Conservation (phyloP, 1,140 invertebrate genomes). For the Vanessa atalanta region DNA sequence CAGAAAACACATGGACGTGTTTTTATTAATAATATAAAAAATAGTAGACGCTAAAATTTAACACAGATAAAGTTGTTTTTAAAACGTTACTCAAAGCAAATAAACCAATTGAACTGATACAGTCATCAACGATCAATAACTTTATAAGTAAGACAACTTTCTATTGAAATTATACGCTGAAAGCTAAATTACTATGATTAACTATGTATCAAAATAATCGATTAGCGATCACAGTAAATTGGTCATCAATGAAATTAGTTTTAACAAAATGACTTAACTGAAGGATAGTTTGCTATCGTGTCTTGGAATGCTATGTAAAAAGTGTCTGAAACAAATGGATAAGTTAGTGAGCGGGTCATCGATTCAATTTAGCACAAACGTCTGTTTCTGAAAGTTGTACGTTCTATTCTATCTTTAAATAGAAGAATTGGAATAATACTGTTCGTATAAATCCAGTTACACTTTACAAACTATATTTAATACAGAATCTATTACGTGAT, state of each 20-base stretch:
- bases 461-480: neutral
- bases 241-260: neutral
- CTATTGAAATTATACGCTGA: too few species aligned
- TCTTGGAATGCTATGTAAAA: neutral
- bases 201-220: neutral
- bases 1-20: too few species aligned
- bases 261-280: neutral
- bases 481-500: neutral
- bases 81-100: too few species aligned
- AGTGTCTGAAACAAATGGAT: conserved; percentile 5
- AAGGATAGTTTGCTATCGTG: neutral
- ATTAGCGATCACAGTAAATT: neutral
- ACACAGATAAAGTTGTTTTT: too few species aligned
- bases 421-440: neutral
- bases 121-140: too few species aligned
- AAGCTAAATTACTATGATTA: too few species aligned
- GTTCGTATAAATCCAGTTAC: neutral
- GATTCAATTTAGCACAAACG: conserved; percentile 16
- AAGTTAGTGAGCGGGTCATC: conserved; percentile 11
- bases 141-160: too few species aligned
- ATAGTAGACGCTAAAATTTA: too few species aligned
- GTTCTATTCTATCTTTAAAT: neutral
- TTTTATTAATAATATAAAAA: too few species aligned
- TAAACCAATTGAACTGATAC: too few species aligned
- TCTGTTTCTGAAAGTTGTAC: conserved; percentile 5